Evolutionary conservation across 2,113 vertebrate genomes (phyloP), one percentile per base, ranked within the genome.

Genomic region (Colistium nudipinnis): DNA sequence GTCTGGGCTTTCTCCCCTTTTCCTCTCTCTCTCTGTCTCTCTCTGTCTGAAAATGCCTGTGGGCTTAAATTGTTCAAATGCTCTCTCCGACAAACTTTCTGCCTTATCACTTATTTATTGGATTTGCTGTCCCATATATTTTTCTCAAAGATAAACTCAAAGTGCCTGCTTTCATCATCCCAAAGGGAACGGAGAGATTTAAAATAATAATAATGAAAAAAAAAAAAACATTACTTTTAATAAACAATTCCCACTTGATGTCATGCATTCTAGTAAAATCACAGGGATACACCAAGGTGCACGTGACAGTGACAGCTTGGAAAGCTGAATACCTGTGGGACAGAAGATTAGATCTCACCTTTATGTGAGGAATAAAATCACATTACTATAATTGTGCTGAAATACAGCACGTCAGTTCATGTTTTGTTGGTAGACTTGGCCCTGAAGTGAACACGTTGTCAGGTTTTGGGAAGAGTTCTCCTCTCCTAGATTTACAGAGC

Each of bases 71-170:
- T 87, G 88, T 86, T 90, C 84, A 85, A 86, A 90, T 87, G 83
- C 80, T 80, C 81, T 67, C 74, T 68, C 76, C 85, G 60, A 62
- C 70, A 41, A 87, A 88, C 77, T 83, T 86, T 80, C 83, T 81
- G 53, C 65, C 76, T 91, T 85, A 92, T 92, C 84, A 88, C 70
- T 89, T 93, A 90, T 92, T 90, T 89, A 91, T 83, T 83, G 83
- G 78, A 88, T 88, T 79, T 83, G 66, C 79, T 84, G 85, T 88
- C 81, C 84, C 76, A 85, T 76, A 85, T 85, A 86, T 90, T 90
- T 72, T 66, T 70, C 72, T 87, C 75, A 84, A 64, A 89, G 81
- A 90, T 86, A 85, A 88, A 89, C 62, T 72, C 77, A 79, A 76
- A 86, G 72, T 80, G 80, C 69, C 59, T 61, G 44, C 78, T 85